phyloP scores from a whole-genome alignment of 2,888 invertebrate genomes.

The Palloptera scutellata region DNA sequence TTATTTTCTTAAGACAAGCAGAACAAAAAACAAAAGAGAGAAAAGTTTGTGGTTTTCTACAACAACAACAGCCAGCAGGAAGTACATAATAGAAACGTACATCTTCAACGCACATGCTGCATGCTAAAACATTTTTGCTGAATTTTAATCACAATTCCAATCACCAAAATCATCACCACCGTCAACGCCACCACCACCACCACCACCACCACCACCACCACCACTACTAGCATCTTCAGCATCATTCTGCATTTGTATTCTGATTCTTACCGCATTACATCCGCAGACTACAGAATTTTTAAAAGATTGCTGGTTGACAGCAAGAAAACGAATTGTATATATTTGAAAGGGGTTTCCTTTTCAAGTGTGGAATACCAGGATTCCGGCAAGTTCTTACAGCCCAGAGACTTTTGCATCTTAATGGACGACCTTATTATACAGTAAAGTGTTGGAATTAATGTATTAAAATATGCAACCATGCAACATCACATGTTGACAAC shows the following conservation, averaged over 20 bases:
- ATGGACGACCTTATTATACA: too few relatives aligned
- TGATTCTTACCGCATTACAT: too few relatives aligned
- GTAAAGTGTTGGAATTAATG: too few relatives aligned
- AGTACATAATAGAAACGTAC: not conserved
- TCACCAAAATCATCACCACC: conserved; percentile 44
- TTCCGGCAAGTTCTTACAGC: too few relatives aligned
- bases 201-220: conserved; percentile 1
- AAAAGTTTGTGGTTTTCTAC: not conserved
- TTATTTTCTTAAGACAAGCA: conserved; percentile 3
- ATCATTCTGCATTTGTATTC: not conserved
- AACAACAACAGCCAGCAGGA: not conserved
- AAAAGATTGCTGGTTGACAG: too few relatives aligned
- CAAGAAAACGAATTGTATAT: too few relatives aligned
- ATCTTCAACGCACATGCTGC: conserved; percentile 13
- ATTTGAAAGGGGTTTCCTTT: too few relatives aligned
- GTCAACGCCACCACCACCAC: not conserved
- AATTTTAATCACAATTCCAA: conserved; percentile 61
- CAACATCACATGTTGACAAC: too few relatives aligned
- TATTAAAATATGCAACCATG: too few relatives aligned
- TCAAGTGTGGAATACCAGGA: too few relatives aligned
- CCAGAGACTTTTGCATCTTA: too few relatives aligned
- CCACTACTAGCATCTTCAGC: not conserved
- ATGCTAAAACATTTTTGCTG: conserved; percentile 48
- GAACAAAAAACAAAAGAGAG: conserved; percentile 7
- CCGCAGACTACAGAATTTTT: too few relatives aligned